Conservation (phyloP, 2,888 invertebrate genomes). For the Leucophora obtusa region DNA sequence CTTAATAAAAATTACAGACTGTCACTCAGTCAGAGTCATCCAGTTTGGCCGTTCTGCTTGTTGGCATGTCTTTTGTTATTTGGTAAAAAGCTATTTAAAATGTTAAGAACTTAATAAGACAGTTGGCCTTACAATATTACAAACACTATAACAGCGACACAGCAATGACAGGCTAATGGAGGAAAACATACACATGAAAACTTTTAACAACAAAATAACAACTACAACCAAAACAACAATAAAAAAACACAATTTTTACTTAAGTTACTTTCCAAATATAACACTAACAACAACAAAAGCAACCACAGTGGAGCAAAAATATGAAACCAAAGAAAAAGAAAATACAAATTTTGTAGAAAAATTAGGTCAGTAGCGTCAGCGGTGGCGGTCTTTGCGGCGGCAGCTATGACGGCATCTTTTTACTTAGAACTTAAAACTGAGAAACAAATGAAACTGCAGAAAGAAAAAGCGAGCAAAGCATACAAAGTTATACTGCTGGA, state of each 20-base stretch:
- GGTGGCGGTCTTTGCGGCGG: conserved; percentile 38
- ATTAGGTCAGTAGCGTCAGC: conserved; percentile 59
- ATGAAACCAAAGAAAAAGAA: not conserved
- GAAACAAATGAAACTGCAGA: conserved; percentile 11
- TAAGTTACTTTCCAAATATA: conserved; percentile 46
- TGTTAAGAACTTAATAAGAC: not conserved
- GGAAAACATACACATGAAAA: conserved; percentile 53
- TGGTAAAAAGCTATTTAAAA: not conserved
- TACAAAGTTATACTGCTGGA: conserved; percentile 31
- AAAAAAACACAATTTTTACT: conserved; percentile 19
- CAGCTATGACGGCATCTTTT: conserved; percentile 47
- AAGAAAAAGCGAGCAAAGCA: conserved; percentile 10
- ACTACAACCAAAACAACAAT: conserved; percentile 18
- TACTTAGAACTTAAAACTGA: conserved; percentile 23
- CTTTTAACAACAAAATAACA: conserved; percentile 25
- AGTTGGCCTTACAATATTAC: conserved; percentile 3
- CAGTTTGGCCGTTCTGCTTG: too few relatives aligned
- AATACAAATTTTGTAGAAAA: conserved; percentile 17
- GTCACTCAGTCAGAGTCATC: too few relatives aligned
- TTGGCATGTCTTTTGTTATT: not conserved
- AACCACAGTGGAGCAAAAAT: conserved; percentile 47
- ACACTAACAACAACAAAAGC: conserved; percentile 3
- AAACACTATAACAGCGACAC: conserved; percentile 28
- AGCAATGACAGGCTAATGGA: conserved; percentile 45
- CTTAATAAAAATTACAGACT: too few relatives aligned